Conservation (phyloP, 2,113 vertebrate genomes). For the Procavia capensis region DNA sequence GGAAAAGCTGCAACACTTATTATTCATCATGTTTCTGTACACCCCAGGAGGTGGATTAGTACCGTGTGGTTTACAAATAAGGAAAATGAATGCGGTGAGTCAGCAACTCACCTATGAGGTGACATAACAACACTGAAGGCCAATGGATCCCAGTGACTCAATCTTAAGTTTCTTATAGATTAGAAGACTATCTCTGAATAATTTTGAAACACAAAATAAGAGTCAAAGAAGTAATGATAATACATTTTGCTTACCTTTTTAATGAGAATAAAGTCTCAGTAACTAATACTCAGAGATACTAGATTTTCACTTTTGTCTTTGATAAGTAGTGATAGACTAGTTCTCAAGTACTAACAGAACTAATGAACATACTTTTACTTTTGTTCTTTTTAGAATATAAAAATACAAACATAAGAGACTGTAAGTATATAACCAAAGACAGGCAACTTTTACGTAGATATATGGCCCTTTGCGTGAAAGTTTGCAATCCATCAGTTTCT, state of each 20-base stretch:
- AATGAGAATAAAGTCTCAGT: neutral
- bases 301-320: constrained; percentile 10
- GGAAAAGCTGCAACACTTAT: neutral
- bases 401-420: constrained; percentile 11
- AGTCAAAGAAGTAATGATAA: neutral
- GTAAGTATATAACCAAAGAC: neutral
- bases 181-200: neutral
- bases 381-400: neutral
- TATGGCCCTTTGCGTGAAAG: too few species aligned
- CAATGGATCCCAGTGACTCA: neutral
- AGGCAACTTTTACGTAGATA: too few species aligned
- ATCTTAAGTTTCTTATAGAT: neutral
- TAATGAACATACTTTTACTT: neutral
- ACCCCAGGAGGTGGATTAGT: neutral
- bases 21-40: neutral
- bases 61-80: constrained; percentile 14
- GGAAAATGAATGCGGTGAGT: neutral
- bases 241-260: neutral
- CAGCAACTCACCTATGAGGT: neutral
- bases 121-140: neutral
- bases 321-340: neutral
- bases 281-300: neutral
- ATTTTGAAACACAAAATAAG: constrained; percentile 39
- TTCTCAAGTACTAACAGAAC: neutral
- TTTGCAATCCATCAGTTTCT: too few species aligned